A percentile compares a stretch with the other conserved stretches of the same genome.
These are phyloP conservation scores for Peromyscus californicus DNA, from an alignment of 2,113 vertebrate genomes.

Conservation along the genomic window DNA sequence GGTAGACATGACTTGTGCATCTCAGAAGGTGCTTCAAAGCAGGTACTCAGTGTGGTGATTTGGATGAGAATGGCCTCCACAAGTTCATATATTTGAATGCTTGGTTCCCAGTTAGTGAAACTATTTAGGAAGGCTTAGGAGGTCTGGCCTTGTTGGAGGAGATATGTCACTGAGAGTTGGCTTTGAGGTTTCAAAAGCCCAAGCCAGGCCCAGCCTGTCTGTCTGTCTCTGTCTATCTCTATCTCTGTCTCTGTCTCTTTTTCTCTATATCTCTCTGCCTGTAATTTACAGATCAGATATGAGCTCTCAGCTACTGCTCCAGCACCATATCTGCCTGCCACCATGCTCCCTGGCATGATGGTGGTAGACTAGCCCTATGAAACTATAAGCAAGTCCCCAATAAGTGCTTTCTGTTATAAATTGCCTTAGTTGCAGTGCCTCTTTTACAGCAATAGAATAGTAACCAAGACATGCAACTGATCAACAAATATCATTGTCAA, in stretches of 20 bases:
- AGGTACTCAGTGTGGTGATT: not conserved
- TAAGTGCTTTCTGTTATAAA: not conserved
- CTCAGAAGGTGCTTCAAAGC: constrained; percentile 18
- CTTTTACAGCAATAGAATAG: not conserved
- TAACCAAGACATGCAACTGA: not conserved
- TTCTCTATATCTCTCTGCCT: not conserved
- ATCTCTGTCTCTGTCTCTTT: not conserved
- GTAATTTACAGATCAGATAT: not conserved
- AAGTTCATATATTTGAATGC: not conserved
- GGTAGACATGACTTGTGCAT: not conserved
- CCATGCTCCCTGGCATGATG: not conserved
- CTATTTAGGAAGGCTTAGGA: not conserved
- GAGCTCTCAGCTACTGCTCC: not conserved
- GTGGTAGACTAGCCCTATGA: not conserved
- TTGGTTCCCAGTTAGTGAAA: not conserved
- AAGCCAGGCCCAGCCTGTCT: too few relatives aligned
- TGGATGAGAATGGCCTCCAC: not conserved
- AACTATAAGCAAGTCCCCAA: not conserved
- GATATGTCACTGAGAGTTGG: not conserved
- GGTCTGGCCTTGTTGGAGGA: too few relatives aligned
- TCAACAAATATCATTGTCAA: not conserved
- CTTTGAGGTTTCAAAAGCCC: not conserved
- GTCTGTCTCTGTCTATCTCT: not conserved
- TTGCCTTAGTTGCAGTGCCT: not conserved
- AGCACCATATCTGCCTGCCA: not conserved